Percentiles rank a stretch among this genome's conserved stretches.
Evolutionary conservation across 2,888 invertebrate genomes (phyloP).

Genomic region (Malthinus seriepunctatus): DNA sequence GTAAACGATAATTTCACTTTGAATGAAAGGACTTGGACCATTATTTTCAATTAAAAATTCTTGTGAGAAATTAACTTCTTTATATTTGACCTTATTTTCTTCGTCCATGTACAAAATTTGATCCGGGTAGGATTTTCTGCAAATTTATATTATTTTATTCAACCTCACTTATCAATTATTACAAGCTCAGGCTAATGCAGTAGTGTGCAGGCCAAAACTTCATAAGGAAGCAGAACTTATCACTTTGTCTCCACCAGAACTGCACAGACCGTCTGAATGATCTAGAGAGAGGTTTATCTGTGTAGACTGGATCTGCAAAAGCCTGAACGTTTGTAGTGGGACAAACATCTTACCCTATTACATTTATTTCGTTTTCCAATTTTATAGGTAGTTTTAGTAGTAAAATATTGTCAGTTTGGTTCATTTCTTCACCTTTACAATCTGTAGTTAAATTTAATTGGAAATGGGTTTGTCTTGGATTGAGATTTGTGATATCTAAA

Average conservation of each 20-base stretch:
- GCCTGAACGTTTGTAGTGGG: too few relatives aligned
- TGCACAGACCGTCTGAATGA: too few relatives aligned
- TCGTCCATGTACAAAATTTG: conserved; percentile 33
- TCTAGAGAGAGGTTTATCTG: too few relatives aligned
- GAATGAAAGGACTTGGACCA: conserved; percentile 34
- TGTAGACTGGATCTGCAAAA: too few relatives aligned
- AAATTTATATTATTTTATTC: conserved; percentile 6
- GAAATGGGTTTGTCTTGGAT: conserved; percentile 25
- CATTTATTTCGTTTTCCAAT: conserved; percentile 33
- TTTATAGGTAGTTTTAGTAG: conserved; percentile 33
- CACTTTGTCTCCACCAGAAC: too few relatives aligned
- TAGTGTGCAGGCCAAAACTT: too few relatives aligned
- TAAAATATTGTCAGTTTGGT: conserved; percentile 35
- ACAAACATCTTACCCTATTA: conserved; percentile 41
- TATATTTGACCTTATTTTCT: conserved; percentile 20
- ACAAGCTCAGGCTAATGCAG: too few relatives aligned
- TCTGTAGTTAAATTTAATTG: conserved; percentile 35
- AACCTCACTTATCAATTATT: too few relatives aligned
- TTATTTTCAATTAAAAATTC: conserved; percentile 35
- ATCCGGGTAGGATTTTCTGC: conserved; percentile 34
- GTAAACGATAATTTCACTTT: neutral
- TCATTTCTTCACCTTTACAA: conserved; percentile 39
- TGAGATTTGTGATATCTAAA: conserved; percentile 34
- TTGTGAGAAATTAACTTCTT: conserved; percentile 30
- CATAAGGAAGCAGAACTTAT: too few relatives aligned